These are phyloP conservation scores for Tadarida brasiliensis DNA, from an alignment of 2,797 vertebrate genomes.

Conservation along the genomic window DNA sequence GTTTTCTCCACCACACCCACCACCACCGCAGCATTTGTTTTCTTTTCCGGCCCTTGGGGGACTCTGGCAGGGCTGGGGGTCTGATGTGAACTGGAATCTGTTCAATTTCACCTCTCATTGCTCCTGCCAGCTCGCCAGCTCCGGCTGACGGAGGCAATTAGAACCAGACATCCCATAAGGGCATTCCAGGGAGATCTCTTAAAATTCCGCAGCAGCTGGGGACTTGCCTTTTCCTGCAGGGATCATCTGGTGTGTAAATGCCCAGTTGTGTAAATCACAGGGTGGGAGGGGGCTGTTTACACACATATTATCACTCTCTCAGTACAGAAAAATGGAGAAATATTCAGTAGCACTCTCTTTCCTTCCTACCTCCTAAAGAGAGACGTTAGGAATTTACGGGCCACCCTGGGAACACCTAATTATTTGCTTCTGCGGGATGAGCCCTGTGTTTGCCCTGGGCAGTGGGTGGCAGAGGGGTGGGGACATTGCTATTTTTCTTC, in stretches of 20 bases:
- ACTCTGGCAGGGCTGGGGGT: slow-evolving; percentile 72
- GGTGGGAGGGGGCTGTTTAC: background rate
- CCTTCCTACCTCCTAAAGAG: slow-evolving; percentile 49
- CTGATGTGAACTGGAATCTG: slow-evolving; percentile 79
- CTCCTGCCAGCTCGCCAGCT: slow-evolving; percentile 73
- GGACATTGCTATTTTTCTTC: background rate
- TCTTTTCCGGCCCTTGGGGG: slow-evolving; percentile 67
- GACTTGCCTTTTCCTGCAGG: slow-evolving; percentile 79
- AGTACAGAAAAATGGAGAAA: slow-evolving; percentile 52
- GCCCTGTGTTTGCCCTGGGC: slow-evolving; percentile 52
- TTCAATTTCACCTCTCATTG: slow-evolving; percentile 80
- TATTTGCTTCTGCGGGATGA: slow-evolving; percentile 63
- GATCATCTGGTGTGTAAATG: slow-evolving; percentile 78
- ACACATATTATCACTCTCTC: background rate
- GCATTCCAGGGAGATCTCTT: slow-evolving; percentile 79
- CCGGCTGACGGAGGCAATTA: slow-evolving; percentile 82
- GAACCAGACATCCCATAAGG: slow-evolving; percentile 81
- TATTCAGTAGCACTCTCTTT: background rate
- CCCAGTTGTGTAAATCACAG: slow-evolving; percentile 41
- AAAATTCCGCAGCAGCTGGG: slow-evolving; percentile 81
- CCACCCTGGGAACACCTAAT: slow-evolving; percentile 63
- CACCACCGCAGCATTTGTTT: slow-evolving; percentile 65
- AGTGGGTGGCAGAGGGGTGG: background rate
- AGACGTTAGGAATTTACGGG: slow-evolving; percentile 71
- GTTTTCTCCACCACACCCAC: slow-evolving; percentile 56